Base-by-base conservation (phyloP, 2,888 invertebrate genomes). In the Dryobotodes eremita region DNA sequence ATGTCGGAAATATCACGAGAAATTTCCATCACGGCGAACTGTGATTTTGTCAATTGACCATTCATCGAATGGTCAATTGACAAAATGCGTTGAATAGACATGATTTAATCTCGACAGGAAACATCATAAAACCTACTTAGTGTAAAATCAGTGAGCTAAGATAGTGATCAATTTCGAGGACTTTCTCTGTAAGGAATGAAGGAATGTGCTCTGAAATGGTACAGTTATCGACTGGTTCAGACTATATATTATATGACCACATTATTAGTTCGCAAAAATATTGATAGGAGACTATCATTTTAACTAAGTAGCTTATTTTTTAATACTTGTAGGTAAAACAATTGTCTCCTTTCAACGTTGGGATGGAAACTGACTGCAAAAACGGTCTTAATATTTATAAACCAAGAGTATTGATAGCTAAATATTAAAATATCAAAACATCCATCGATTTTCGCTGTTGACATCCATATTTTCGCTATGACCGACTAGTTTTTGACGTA, bases 391-490 rank as follows among this genome's bases (percentile, higher is more conserved):
- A 26, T 50, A 53, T 53, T 46, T 26, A 50, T 53, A 26, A 55
- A 71, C 20, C 20, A 15, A 26, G 26, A 71, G 42, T 42, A 42
- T 42, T 42, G 42, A 42, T 42, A 10, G 46, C 46, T 42, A 42
- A 59, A 50, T 75, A 75, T 59, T 53, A 26, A 59, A 82, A 75
- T 61, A 75, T 2, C 23, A 7, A 79, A 79, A 55, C 15, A 55
- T 26, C 20, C 26, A 23, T 48, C 36, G 46, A 46, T 10, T 23
- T 68, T 76, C 11, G 36, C 46, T 36, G 50, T 83, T 59, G 31
- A 36, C 53, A 53, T 75, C 42, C 23, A 31, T 65, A 77, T 83
- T 71, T 77, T 57, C 36, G 48, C 4, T 59, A 26, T n/a, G 46
- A 62, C 61, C 17, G 26, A 70, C 46, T 70, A 59, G 64, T 57